Percentiles rank a stretch among this genome's conserved stretches.
Conservation (phyloP, 2,797 vertebrate species). For the Sebastes taczanowskii region DNA sequence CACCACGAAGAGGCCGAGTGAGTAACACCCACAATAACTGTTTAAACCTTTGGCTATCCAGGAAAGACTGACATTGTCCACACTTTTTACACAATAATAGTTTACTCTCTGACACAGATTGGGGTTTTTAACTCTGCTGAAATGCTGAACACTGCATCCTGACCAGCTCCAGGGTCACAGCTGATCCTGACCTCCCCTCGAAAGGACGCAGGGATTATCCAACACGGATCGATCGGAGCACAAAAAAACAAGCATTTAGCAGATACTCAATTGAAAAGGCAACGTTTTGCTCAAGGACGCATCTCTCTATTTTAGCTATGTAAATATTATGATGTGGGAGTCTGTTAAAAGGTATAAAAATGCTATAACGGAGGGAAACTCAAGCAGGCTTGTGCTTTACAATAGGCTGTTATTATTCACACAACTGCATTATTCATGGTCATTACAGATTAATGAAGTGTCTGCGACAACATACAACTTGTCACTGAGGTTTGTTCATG, state of each 20-base stretch:
- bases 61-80: not conserved
- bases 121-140: not conserved
- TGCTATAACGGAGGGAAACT: not conserved
- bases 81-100: not conserved
- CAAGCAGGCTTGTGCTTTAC: not conserved
- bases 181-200: not conserved
- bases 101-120: not conserved
- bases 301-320: not conserved
- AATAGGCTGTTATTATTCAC: not conserved
- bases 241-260: not conserved
- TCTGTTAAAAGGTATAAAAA: not conserved
- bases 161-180: not conserved
- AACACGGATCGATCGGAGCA: not conserved
- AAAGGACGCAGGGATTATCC: not conserved
- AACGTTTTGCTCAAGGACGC: not conserved
- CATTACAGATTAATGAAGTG: conserved; percentile 49
- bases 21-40: conserved; percentile 39
- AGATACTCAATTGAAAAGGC: not conserved
- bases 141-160: not conserved
- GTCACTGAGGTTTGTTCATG: conserved; percentile 22
- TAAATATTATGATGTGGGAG: not conserved
- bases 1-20: conserved; percentile 90
- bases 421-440: conserved; percentile 47
- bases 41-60: not conserved
- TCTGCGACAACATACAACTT: conserved; percentile 32